Percentiles rank a stretch among this genome's conserved stretches.
These are phyloP conservation scores for Chironomus riparius DNA, from an alignment of 2,888 invertebrate species.

Conservation along the genomic window DNA sequence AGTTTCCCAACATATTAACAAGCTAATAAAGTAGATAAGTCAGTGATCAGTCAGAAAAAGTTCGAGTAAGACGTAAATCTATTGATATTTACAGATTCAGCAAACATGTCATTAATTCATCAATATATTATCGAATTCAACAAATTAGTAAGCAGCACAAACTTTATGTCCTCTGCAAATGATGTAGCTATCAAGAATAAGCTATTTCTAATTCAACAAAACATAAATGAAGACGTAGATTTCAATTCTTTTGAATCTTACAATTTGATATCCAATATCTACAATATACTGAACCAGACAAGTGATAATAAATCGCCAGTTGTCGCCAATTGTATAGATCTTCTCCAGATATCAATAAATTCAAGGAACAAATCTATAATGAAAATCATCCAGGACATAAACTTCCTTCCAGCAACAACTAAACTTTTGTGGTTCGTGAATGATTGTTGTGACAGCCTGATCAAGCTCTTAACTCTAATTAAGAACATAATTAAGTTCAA, in stretches of 20 bases:
- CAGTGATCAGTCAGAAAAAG: too few species aligned
- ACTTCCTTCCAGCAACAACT: not conserved
- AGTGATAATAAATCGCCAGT: not conserved
- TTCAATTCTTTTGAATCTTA: not conserved
- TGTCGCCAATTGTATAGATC: not conserved
- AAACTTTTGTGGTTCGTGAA: not conserved
- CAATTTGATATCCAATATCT: not conserved
- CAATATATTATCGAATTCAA: slow-evolving; percentile 9
- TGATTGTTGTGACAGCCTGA: not conserved
- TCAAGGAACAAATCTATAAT: not conserved
- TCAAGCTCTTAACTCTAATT: not conserved
- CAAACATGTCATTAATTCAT: not conserved
- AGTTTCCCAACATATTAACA: too few species aligned
- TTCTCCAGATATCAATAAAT: not conserved
- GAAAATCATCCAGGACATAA: not conserved
- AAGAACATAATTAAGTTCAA: not conserved
- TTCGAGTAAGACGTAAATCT: not conserved
- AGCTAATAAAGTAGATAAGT: too few species aligned
- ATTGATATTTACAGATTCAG: not conserved
- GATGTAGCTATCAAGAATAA: slow-evolving; percentile 1
- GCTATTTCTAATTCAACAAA: not conserved
- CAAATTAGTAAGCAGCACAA: not conserved
- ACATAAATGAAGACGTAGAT: not conserved
- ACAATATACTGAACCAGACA: not conserved
- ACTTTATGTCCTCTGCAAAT: not conserved